A percentile compares a stretch with the other conserved stretches of the same genome.
Evolutionary conservation across 37 sponge, comb jelly and placozoan genomes (phyloP).

Genomic region (Diacarnus erythraeanus): DNA sequence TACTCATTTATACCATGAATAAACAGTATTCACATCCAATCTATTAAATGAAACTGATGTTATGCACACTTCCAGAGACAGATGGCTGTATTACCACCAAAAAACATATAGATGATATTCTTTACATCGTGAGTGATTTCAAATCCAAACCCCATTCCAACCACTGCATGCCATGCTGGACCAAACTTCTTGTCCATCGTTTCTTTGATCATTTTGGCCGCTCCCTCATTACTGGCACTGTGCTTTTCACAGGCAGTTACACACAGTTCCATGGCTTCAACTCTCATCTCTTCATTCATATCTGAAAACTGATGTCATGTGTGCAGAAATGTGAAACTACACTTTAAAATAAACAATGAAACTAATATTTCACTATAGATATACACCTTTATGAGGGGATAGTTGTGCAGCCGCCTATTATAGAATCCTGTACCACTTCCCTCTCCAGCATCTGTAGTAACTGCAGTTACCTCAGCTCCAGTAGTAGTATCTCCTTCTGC

Average conservation of each 20-base stretch:
- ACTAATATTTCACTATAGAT: neutral
- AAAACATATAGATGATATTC: slow-evolving; percentile 96
- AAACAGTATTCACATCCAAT: no score
- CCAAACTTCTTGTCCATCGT: slow-evolving; percentile 99
- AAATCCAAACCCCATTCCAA: slow-evolving; percentile 95
- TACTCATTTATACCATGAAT: no score
- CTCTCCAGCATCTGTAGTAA: slow-evolving; percentile 26
- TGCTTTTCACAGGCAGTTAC: slow-evolving; percentile 99
- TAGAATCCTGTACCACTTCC: slow-evolving; percentile 45
- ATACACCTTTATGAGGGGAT: slow-evolving; percentile 79
- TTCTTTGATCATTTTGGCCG: slow-evolving; percentile 99
- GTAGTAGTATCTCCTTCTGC: slow-evolving; percentile 63
- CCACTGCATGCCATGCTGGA: slow-evolving; percentile 95
- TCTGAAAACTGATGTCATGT: slow-evolving; percentile 82
- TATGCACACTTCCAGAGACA: slow-evolving; percentile 98
- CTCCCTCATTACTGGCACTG: slow-evolving; percentile 88
- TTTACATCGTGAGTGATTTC: slow-evolving; percentile 94
- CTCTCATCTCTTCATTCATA: slow-evolving; percentile 97
- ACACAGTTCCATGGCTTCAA: slow-evolving; percentile 99
- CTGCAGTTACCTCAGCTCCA: slow-evolving; percentile 9
- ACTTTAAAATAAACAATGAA: neutral
- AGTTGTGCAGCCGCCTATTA: slow-evolving; percentile 86
- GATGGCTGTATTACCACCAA: slow-evolving; percentile 92
- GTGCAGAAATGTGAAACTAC: neutral
- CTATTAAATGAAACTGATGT: no score